A percentile compares a stretch with the other conserved stretches of the same genome.
Evolutionary conservation across 2,888 invertebrate genomes (phyloP).

Genomic region (Drosophila fungiperda): DNA sequence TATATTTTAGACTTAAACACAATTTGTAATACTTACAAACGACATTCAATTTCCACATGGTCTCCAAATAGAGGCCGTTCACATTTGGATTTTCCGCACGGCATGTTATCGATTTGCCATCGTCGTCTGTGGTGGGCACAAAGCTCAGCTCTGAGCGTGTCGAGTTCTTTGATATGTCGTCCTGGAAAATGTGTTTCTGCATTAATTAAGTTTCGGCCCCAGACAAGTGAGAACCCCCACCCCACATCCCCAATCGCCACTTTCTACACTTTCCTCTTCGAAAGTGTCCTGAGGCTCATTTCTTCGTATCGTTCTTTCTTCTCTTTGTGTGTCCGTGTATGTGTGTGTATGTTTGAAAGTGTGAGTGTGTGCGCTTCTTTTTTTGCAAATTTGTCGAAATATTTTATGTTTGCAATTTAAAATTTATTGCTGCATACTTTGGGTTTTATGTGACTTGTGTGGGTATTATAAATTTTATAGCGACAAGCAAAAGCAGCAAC

Average conservation of each 20-base stretch:
- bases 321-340: conserved; percentile 21
- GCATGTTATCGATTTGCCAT: conserved; percentile 94
- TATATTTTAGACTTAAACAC: conserved; percentile 71
- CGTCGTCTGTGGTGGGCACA: conserved; percentile 94
- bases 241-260: background rate
- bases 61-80: conserved; percentile 92
- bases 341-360: background rate
- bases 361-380: conserved; percentile 8
- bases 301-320: conserved; percentile 26
- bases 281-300: conserved; percentile 35
- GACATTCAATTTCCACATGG: conserved; percentile 94
- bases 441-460: conserved; percentile 74
- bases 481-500: conserved; percentile 33
- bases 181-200: conserved; percentile 86
- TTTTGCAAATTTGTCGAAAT: conserved; percentile 75
- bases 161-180: conserved; percentile 92
- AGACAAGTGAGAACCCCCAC: conserved; percentile 6
- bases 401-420: conserved; percentile 81
- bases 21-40: conserved; percentile 91
- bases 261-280: background rate
- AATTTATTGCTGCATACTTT: conserved; percentile 76
- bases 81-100: conserved; percentile 96
- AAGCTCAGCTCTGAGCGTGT: conserved; percentile 95
- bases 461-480: conserved; percentile 76
- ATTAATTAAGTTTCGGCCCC: conserved; percentile 73